Evolutionary conservation across 2,113 vertebrate species (phyloP).

Genomic region (Ammospiza caudacuta): DNA sequence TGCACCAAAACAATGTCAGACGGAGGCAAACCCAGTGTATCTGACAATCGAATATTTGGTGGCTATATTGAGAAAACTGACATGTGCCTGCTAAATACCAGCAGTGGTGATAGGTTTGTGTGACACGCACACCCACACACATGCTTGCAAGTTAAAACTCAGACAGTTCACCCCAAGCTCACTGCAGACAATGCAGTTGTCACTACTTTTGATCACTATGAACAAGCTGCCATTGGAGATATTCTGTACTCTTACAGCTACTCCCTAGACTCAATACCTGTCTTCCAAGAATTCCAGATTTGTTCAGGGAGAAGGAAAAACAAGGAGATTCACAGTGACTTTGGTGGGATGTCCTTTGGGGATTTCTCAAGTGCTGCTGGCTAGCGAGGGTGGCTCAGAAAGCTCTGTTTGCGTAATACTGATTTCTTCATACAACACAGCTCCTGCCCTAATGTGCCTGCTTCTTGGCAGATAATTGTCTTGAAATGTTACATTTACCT

Average conservation of each 20-base stretch:
- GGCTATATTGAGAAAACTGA: neutral
- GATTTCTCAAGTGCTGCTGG: neutral
- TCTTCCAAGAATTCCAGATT: neutral
- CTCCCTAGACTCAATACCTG: neutral
- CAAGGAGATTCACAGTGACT: neutral
- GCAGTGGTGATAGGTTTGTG: neutral
- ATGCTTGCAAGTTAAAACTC: fast-evolving
- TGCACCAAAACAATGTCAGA: neutral
- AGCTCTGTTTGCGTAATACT: neutral
- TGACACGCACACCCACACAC: neutral
- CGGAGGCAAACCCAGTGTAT: neutral
- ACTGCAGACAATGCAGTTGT: neutral
- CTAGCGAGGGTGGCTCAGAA: neutral
- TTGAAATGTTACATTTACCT: neutral
- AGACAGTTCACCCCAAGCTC: neutral
- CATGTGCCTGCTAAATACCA: neutral
- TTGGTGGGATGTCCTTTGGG: neutral
- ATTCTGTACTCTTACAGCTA: neutral
- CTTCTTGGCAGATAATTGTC: neutral
- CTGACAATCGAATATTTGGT: neutral
- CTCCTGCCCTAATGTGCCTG: neutral
- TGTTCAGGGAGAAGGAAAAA: neutral
- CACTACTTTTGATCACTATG: neutral
- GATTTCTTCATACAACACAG: neutral
- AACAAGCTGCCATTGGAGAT: neutral